Conservation (phyloP, 2,113 vertebrate genomes). For the Thomomys bottae region DNA sequence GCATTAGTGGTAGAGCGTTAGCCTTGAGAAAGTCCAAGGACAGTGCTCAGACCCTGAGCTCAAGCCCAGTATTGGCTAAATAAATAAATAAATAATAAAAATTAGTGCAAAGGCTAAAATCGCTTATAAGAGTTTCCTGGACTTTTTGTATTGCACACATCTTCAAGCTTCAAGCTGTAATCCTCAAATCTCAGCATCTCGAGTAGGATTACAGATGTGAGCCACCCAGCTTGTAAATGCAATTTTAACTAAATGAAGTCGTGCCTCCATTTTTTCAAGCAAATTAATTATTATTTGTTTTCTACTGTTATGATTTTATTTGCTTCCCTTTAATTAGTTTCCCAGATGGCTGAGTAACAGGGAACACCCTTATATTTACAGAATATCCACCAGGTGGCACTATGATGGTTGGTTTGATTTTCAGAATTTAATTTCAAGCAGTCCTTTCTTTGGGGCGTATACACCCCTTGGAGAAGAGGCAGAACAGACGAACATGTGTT, state of each 20-base stretch:
- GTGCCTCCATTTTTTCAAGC: not conserved
- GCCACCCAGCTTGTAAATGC: not conserved
- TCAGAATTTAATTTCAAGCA: not conserved
- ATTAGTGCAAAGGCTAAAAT: not conserved
- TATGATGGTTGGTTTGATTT: constrained; percentile 64
- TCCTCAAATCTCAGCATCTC: too few species aligned
- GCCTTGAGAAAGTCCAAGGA: too few species aligned
- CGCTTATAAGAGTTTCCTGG: not conserved
- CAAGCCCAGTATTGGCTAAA: too few species aligned
- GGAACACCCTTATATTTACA: not conserved
- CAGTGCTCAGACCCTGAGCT: too few species aligned
- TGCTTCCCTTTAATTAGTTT: not conserved
- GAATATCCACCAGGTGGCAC: constrained; percentile 75
- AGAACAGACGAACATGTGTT: constrained; percentile 76
- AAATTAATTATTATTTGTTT: constrained; percentile 29
- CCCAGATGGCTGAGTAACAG: not conserved
- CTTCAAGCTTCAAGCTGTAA: too few species aligned
- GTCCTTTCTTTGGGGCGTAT: constrained; percentile 17
- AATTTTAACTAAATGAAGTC: not conserved
- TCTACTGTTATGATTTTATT: not conserved
- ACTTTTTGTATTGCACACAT: too few species aligned
- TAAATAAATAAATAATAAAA: too few species aligned
- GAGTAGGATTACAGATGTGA: too few species aligned
- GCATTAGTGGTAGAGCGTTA: too few species aligned
- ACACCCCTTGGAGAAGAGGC: constrained; percentile 53